Conservation (phyloP, 2,113 vertebrate species). For the Motacilla alba region DNA sequence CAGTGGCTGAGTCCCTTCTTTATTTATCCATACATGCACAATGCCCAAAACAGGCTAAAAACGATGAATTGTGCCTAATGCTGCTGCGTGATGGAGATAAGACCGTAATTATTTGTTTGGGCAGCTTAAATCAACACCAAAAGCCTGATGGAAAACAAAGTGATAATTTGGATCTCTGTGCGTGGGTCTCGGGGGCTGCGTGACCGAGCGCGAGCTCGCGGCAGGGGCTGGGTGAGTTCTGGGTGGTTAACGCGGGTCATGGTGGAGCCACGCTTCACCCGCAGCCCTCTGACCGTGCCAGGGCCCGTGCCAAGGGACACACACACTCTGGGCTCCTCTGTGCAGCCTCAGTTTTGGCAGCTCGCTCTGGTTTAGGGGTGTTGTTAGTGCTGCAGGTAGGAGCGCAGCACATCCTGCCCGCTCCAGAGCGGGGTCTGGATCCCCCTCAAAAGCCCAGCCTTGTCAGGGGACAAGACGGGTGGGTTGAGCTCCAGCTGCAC, state of each 20-base stretch:
- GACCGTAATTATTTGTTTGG: slow-evolving; percentile 74
- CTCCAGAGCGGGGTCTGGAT: rapidly evolving
- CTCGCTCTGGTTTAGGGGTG: rapidly evolving
- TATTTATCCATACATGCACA: not conserved
- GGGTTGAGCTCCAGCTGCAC: not conserved
- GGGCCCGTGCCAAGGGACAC: no score
- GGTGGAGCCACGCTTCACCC: not conserved
- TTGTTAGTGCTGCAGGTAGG: not conserved
- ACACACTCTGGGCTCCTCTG: not conserved
- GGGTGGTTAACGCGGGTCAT: not conserved
- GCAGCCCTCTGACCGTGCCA: not conserved
- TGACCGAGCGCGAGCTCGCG: slow-evolving; percentile 19
- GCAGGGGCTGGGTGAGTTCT: not conserved
- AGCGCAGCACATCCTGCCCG: rapidly evolving
- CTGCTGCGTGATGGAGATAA: slow-evolving; percentile 78
- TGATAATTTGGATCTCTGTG: slow-evolving; percentile 54
- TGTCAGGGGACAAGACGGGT: not conserved
- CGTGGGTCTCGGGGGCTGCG: slow-evolving; percentile 46
- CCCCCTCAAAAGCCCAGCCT: not conserved
- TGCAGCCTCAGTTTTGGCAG: rapidly evolving
- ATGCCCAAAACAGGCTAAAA: slow-evolving; percentile 31
- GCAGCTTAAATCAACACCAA: slow-evolving; percentile 72
- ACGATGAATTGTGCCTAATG: slow-evolving; percentile 71
- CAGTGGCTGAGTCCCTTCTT: not conserved
- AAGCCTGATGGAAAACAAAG: slow-evolving; percentile 65